phyloP scores from a whole-genome alignment of 2,113 vertebrate species.

The Rhagologus leucostigma region DNA sequence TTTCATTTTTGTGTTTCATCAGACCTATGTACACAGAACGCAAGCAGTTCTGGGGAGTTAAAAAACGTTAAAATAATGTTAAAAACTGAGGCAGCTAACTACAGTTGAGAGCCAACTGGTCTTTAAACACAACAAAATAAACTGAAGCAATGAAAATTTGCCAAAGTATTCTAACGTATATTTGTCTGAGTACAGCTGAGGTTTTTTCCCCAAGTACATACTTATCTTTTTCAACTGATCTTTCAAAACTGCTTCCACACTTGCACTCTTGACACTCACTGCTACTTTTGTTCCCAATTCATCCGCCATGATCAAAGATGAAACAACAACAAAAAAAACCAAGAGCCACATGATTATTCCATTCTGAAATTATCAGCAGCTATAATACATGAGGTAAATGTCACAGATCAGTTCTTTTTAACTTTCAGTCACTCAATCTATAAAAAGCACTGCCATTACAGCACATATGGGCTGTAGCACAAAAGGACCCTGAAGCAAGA shows the following conservation, averaged over 20 bases:
- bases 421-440: neutral
- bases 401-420: neutral
- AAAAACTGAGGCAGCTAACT: neutral
- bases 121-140: neutral
- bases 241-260: neutral
- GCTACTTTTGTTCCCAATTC: neutral
- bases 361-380: neutral
- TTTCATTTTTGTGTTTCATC: neutral
- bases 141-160: neutral
- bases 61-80: neutral
- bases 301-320: neutral
- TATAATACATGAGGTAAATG: neutral
- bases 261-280: neutral
- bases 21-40: rapidly evolving
- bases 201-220: neutral
- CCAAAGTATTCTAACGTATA: neutral
- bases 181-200: neutral
- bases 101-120: neutral
- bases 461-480: neutral
- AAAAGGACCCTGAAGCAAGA: neutral
- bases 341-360: neutral
- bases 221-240: neutral
- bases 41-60: neutral
- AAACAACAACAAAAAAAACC: neutral
- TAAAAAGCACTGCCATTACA: constrained; percentile 25